Evolutionary conservation across 23 tunicate genomes (phyloP).

Genomic region (Styela clava): DNA sequence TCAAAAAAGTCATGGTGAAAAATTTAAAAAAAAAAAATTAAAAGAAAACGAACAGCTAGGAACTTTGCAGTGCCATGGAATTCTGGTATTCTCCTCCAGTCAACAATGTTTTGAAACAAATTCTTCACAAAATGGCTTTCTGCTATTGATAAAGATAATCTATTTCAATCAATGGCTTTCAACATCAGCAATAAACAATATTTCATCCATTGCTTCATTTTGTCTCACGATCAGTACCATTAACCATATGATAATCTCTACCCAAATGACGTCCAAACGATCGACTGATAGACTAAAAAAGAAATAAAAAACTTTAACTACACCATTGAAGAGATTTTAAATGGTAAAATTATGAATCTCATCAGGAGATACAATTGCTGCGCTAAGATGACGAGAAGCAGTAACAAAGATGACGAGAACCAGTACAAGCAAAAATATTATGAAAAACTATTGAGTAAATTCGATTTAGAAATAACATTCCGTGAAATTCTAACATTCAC

Average conservation of each 20-base stretch:
- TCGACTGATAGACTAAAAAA: conserved; percentile 11
- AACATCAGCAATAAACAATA: too few species aligned
- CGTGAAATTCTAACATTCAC: too few species aligned
- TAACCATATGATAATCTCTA: conserved; percentile 23
- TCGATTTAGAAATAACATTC: too few species aligned
- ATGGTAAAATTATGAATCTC: background rate
- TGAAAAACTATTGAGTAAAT: too few species aligned
- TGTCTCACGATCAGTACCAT: conserved; percentile 12
- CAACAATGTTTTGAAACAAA: too few species aligned
- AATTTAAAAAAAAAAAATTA: too few species aligned
- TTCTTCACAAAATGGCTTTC: too few species aligned
- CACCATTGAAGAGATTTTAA: background rate
- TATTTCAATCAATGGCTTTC: background rate
- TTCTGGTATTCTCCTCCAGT: too few species aligned
- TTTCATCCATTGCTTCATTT: background rate
- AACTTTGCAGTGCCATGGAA: background rate
- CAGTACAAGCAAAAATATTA: too few species aligned
- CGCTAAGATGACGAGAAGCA: background rate
- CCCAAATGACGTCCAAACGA: conserved; percentile 25
- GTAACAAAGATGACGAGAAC: too few species aligned
- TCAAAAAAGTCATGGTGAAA: too few species aligned
- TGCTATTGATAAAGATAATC: too few species aligned
- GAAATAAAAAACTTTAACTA: background rate
- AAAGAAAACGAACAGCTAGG: background rate
- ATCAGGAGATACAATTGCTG: background rate